Base-by-base conservation (phyloP, 2,797 vertebrate genomes). In the Pseudopleuronectes americanus region DNA sequence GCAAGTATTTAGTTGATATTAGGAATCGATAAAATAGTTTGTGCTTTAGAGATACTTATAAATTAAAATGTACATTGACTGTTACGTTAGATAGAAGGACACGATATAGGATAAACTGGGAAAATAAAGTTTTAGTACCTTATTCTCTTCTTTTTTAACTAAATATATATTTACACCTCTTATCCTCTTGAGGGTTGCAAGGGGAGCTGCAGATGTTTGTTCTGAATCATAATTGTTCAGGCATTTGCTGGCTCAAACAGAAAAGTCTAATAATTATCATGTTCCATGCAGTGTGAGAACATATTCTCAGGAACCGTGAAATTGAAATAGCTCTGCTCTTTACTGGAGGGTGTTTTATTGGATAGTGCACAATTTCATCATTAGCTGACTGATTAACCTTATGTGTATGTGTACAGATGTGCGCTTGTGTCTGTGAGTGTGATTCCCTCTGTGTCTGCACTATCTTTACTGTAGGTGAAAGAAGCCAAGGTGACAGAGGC, bases 401-500 rank as follows among this genome's bases (percentile, higher is more conserved):
- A 58, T 48, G 26, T 56, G 17, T 60, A 16, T 64, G 36, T 66
- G 59, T 21, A 10, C 45, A 6, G 45, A 43, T 47, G 45, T 23
- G 6, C 17, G 16, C 43, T 19, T 41, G 31, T 79, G 60, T 79
- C 28, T 76, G 4, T 74, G 66, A 57, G 9, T 38, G 23, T 70
- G 33, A 83, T 57, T 72, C 14, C 0, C 1, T 83, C 60, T 80
- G 58, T 81, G 56, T 79, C 77, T 69, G 6, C 58, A 9, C 68
- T 66, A 4, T 83, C 62, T 81, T 79, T 63, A 57, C 76, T 87
- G 71, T 84, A 99, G 97, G 96, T 99, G 23, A 95, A 95, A 76
- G 95, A 99, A 89, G 96, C 97, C 55, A 95, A 94, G 87, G 93
- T 96, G 92, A 96, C 97, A 0, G 98, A 99, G 92, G 74, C 79